Percentiles rank a stretch among this genome's conserved stretches.
Evolutionary conservation across 1,140 invertebrate genomes (phyloP).

Genomic region (Daktulosphaira vitifoliae): DNA sequence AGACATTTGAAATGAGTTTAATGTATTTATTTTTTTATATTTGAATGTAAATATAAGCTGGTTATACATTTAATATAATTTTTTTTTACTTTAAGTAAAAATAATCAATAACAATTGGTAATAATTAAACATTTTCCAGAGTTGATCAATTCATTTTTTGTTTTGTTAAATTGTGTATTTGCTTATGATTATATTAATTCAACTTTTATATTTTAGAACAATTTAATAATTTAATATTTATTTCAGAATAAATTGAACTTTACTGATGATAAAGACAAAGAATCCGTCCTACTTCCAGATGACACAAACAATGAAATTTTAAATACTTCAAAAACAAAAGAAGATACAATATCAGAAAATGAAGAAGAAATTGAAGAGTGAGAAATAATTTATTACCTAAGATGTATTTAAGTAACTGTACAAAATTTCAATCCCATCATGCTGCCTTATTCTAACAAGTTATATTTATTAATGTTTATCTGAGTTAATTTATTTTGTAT

Average conservation of each 20-base stretch:
- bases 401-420: constrained; percentile 1
- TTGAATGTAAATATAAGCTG: too few relatives aligned
- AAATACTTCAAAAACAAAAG: constrained; percentile 13
- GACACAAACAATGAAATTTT: constrained; percentile 18
- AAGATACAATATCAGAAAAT: constrained; percentile 13
- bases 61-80: neutral
- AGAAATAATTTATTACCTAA: neutral
- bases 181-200: neutral
- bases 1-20: too few relatives aligned
- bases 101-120: too few relatives aligned
- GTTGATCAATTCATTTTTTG: neutral
- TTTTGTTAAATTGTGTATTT: neutral
- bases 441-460: constrained; percentile 14
- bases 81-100: neutral
- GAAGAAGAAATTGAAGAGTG: constrained; percentile 30
- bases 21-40: too few relatives aligned
- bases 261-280: neutral
- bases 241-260: constrained; percentile 21
- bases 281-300: constrained; percentile 26
- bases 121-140: neutral
- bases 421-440: neutral
- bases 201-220: neutral
- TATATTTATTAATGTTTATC: too few relatives aligned
- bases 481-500: constrained; percentile 5
- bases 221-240: neutral